Percentiles rank a stretch among this genome's conserved stretches.
These are phyloP conservation scores for Pseudococcus viburni DNA, from an alignment of 2,888 invertebrate genomes.

Conservation along the genomic window DNA sequence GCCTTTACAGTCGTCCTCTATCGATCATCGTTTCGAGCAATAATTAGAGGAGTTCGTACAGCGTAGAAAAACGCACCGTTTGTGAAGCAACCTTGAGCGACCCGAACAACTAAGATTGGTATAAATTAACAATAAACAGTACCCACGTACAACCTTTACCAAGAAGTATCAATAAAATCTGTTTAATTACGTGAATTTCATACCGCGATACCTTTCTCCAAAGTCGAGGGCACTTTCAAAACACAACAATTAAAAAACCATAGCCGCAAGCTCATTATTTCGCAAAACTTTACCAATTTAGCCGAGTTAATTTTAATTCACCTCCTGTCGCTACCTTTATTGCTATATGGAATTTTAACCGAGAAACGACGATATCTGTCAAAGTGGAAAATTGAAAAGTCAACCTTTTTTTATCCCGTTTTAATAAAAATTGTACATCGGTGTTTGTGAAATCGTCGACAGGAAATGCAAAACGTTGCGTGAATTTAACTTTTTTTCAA, in stretches of 20 bases:
- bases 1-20: neutral
- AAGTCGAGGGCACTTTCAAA: neutral
- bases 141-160: slow-evolving; percentile 1
- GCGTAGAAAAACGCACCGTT: slow-evolving; percentile 7
- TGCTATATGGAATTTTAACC: neutral
- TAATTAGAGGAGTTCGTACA: neutral
- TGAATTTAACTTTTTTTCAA: neutral
- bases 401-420: neutral
- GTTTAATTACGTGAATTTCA: slow-evolving; percentile 16
- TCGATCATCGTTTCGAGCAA: slow-evolving; percentile 36
- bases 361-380: neutral
- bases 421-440: neutral
- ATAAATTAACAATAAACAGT: slow-evolving; percentile 29
- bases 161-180: slow-evolving; percentile 33
- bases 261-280: slow-evolving; percentile 1
- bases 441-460: neutral
- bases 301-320: neutral
- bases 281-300: neutral
- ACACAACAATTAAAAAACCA: neutral
- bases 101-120: neutral
- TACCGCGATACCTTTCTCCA: neutral
- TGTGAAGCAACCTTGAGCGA: slow-evolving; percentile 12
- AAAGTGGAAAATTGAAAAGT: neutral
- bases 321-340: neutral
- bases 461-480: slow-evolving; percentile 27